Evolutionary conservation across 2,888 invertebrate genomes (phyloP).

Genomic region (Drosophila mayaguana): DNA sequence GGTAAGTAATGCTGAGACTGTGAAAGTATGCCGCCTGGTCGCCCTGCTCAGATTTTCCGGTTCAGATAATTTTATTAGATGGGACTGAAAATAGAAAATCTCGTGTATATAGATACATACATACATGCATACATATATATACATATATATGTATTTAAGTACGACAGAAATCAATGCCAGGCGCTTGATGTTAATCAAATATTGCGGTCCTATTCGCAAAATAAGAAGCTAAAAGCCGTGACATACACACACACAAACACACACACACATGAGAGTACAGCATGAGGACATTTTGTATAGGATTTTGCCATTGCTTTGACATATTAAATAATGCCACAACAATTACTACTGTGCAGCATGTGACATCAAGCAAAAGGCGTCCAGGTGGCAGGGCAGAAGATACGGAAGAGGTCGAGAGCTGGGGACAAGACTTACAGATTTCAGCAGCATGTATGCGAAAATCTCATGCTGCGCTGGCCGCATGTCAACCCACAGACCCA

Average conservation of each 20-base stretch:
- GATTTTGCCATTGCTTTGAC: constrained; percentile 75
- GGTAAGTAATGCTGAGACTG: constrained; percentile 50
- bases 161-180: constrained; percentile 54
- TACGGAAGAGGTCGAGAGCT: not conserved
- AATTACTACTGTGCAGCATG: constrained; percentile 69
- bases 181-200: constrained; percentile 75
- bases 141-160: constrained; percentile 11
- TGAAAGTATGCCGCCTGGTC: constrained; percentile 57
- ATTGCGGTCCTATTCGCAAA: constrained; percentile 69
- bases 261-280: constrained; percentile 15
- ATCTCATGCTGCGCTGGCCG: constrained; percentile 74
- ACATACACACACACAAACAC: constrained; percentile 16
- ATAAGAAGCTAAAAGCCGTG: constrained; percentile 59
- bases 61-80: constrained; percentile 74
- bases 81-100: constrained; percentile 69
- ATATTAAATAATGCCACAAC: constrained; percentile 81
- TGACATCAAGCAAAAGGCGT: constrained; percentile 40
- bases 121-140: not conserved
- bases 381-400: constrained; percentile 7
- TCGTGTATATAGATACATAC: constrained; percentile 7
- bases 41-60: constrained; percentile 61
- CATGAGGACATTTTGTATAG: constrained; percentile 56
- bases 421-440: constrained; percentile 37
- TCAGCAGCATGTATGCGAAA: constrained; percentile 57
- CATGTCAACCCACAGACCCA: constrained; percentile 38